A percentile compares a stretch with the other conserved stretches of the same genome.
phyloP scores from a whole-genome alignment of 2,797 vertebrate species.

The Argentina silus region DNA sequence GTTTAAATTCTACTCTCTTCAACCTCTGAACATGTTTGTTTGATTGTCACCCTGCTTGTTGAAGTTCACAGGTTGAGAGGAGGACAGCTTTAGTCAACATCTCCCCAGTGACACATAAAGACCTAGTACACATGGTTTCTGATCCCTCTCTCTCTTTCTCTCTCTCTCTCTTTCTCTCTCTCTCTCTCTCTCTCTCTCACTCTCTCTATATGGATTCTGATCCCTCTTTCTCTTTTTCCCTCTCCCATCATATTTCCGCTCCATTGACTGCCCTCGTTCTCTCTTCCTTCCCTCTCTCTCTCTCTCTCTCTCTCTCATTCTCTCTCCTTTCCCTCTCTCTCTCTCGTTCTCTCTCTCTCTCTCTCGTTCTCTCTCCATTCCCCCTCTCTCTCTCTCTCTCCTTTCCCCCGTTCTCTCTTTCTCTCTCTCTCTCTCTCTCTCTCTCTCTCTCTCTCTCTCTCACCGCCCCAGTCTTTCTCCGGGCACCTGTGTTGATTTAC shows the following conservation, averaged over 20 bases:
- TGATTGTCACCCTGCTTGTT: too few relatives aligned
- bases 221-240: background rate
- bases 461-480: conserved; percentile 37
- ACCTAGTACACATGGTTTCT: background rate
- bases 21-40: too few relatives aligned
- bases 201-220: background rate
- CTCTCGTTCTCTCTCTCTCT: background rate
- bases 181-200: background rate
- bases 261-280: background rate
- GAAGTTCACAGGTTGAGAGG: background rate
- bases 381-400: background rate
- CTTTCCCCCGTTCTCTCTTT: background rate
- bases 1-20: too few relatives aligned
- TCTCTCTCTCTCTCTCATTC: background rate
- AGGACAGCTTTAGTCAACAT: background rate
- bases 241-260: background rate
- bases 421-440: background rate
- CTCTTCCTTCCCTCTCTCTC: background rate
- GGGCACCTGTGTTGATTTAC: conserved; percentile 77
- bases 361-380: conserved; percentile 20
- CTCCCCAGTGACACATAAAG: background rate
- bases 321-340: conserved; percentile 16
- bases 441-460: conserved; percentile 19
- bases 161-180: background rate
- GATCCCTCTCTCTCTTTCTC: background rate